phyloP scores from a whole-genome alignment of 2,888 invertebrate genomes.

The Dicyrtomina minuta region DNA sequence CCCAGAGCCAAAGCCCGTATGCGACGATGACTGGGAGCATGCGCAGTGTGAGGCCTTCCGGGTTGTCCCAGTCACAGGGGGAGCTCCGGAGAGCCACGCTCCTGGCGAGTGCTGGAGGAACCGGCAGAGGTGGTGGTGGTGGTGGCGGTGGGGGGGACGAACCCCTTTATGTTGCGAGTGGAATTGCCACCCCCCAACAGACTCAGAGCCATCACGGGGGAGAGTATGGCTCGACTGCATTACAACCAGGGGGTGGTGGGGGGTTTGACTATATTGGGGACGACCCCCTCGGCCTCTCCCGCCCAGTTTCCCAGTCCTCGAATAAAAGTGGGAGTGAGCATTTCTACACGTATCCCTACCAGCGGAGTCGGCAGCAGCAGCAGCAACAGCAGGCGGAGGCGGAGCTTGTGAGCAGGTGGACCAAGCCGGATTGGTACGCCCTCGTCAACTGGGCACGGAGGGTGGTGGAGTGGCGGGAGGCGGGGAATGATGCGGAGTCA shows the following conservation, averaged over 20 bases:
- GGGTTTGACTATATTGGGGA: no score
- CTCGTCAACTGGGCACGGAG: conserved; percentile 52
- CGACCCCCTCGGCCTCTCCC: conserved; percentile 50
- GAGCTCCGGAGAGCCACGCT: not conserved
- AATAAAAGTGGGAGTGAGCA: conserved; percentile 54
- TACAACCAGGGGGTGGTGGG: conserved; percentile 41
- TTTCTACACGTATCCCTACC: conserved; percentile 53
- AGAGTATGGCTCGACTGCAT: not conserved
- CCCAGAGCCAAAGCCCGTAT: not conserved
- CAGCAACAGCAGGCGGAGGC: conserved; percentile 25
- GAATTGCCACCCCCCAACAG: no score
- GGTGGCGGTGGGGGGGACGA: not conserved
- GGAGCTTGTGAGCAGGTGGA: no score
- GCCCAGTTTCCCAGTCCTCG: conserved; percentile 52
- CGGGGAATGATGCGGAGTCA: conserved; percentile 47
- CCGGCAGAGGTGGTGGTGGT: no score
- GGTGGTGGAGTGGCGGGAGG: conserved; percentile 52
- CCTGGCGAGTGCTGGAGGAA: not conserved
- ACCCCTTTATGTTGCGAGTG: no score
- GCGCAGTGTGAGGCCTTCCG: not conserved
- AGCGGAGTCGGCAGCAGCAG: conserved; percentile 49
- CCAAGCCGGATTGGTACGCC: conserved; percentile 52
- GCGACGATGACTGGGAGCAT: not conserved
- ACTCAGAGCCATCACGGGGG: no score
- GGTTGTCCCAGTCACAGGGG: not conserved